Evolutionary conservation across 2,113 vertebrate species (phyloP).

Genomic region (Aphelocoma coerulescens): DNA sequence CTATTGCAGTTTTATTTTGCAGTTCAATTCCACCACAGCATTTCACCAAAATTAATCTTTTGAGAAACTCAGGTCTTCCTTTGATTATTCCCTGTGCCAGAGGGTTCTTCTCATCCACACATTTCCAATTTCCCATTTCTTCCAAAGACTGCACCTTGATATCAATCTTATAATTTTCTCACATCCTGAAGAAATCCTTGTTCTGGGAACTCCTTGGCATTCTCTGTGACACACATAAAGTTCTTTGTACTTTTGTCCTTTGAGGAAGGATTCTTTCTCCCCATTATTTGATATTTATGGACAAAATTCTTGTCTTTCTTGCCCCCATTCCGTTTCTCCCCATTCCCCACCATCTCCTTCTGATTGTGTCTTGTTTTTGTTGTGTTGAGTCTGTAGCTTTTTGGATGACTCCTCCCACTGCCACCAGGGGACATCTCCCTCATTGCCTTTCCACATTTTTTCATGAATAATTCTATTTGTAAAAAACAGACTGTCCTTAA

Average conservation of each 20-base stretch:
- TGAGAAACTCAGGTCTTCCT: neutral
- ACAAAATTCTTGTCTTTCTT: neutral
- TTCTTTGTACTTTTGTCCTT: neutral
- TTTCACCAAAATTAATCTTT: neutral
- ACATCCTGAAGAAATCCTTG: neutral
- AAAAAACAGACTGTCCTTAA: neutral
- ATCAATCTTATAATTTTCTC: neutral
- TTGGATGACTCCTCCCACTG: neutral
- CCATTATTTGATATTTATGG: neutral
- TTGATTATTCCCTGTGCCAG: neutral
- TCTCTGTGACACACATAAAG: neutral
- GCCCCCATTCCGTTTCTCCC: neutral
- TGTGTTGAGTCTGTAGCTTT: neutral
- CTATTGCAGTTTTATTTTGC: neutral
- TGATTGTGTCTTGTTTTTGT: neutral
- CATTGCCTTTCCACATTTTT: neutral
- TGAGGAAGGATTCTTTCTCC: neutral
- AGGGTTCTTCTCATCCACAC: neutral
- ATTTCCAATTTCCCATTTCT: neutral
- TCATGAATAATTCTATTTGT: neutral
- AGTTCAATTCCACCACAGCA: neutral
- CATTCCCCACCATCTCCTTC: neutral
- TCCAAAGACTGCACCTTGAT: neutral
- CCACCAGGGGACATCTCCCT: neutral
- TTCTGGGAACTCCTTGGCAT: neutral